These are phyloP conservation scores for Ceraclea dissimilis DNA, from an alignment of 2,888 invertebrate genomes.

Conservation along the genomic window DNA sequence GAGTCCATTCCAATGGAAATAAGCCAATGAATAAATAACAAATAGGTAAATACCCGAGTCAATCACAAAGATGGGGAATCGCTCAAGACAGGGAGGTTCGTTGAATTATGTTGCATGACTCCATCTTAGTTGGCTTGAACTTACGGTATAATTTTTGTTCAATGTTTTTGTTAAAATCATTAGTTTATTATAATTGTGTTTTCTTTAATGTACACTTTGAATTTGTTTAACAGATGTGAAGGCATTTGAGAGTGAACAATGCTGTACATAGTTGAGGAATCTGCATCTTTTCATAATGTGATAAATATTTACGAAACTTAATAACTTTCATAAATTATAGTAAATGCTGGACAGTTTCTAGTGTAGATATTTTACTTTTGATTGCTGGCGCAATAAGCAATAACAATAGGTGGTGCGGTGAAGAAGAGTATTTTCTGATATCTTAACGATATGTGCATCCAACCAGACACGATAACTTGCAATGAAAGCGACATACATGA, in stretches of 20 bases:
- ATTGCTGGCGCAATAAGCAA: too few species aligned
- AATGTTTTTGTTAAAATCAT: too few species aligned
- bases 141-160: not conserved
- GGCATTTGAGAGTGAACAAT: not conserved
- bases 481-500: too few species aligned
- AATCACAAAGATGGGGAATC: constrained; percentile 20
- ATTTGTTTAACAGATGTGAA: not conserved
- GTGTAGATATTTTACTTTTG: too few species aligned
- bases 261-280: not conserved
- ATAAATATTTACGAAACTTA: too few species aligned
- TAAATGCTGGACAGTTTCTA: too few species aligned
- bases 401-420: too few species aligned
- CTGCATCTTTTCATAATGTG: not conserved
- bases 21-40: not conserved
- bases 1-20: not conserved
- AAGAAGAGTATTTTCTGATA: too few species aligned
- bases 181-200: not conserved
- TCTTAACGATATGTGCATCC: too few species aligned
- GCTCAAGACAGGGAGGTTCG: constrained; percentile 14
- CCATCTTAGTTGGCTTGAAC: constrained; percentile 9
- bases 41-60: constrained; percentile 24
- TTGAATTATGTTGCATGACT: constrained; percentile 1
- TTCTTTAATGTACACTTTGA: not conserved
- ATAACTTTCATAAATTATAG: too few species aligned
- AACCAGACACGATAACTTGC: too few species aligned